phyloP scores from a whole-genome alignment of 2,113 vertebrate species.

The Rutilus rutilus region DNA sequence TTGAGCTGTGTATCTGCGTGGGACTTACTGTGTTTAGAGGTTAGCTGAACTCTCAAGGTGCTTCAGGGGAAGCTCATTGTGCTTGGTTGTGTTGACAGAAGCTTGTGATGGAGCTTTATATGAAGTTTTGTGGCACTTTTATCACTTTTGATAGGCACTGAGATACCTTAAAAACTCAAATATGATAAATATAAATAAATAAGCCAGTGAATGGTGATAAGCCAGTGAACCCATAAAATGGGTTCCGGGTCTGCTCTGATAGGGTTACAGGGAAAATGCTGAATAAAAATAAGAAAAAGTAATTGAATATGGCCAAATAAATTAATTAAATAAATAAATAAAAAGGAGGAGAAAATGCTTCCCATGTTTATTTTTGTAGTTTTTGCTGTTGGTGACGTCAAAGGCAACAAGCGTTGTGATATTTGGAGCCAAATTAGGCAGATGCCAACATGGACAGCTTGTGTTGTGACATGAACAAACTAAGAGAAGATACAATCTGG shows the following conservation, averaged over 20 bases:
- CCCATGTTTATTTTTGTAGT: neutral
- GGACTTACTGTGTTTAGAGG: neutral
- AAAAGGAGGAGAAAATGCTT: neutral
- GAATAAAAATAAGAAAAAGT: neutral
- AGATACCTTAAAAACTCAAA: neutral
- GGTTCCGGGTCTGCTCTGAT: neutral
- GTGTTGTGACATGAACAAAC: neutral
- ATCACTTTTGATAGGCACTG: neutral
- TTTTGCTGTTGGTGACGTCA: neutral
- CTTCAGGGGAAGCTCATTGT: neutral
- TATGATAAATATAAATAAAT: neutral
- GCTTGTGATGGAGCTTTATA: neutral
- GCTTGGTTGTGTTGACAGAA: neutral
- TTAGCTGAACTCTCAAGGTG: constrained; percentile 1
- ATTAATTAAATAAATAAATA: neutral
- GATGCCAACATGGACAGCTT: neutral
- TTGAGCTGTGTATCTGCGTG: neutral
- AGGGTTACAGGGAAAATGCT: neutral
- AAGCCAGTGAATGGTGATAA: too few species aligned
- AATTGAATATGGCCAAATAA: neutral
- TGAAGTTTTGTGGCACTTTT: constrained; percentile 8
- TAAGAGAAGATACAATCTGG: neutral
- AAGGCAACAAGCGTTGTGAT: neutral
- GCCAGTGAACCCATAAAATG: neutral
- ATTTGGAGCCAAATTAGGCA: neutral